A percentile compares a stretch with the other conserved stretches of the same genome.
phyloP scores from a whole-genome alignment of 2,888 invertebrate species.

The Pecten maximus region DNA sequence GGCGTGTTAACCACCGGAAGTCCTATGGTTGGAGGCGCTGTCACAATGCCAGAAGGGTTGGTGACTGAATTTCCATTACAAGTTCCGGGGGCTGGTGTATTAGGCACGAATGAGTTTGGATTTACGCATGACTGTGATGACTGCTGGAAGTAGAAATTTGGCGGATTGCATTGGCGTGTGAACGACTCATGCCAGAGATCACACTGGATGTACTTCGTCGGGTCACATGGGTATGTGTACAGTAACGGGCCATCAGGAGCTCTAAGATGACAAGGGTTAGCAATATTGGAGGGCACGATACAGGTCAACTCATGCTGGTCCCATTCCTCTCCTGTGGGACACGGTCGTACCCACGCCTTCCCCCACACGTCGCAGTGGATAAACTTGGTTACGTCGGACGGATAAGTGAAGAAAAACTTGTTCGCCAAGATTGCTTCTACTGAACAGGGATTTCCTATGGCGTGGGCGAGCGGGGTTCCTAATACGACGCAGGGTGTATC shows the following conservation, averaged over 20 bases:
- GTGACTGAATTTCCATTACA: constrained; percentile 30
- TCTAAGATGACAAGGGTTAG: constrained; percentile 59
- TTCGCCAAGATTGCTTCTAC: constrained; percentile 58
- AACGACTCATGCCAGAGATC: constrained; percentile 60
- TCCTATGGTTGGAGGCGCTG: background rate
- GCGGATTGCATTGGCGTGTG: constrained; percentile 38
- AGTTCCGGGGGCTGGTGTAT: constrained; percentile 20
- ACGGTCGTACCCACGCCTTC: constrained; percentile 62
- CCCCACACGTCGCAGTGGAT: constrained; percentile 73
- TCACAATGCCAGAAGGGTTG: background rate
- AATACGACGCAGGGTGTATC: constrained; percentile 40
- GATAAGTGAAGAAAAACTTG: constrained; percentile 63
- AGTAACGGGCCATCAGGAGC: constrained; percentile 51
- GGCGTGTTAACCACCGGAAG: background rate
- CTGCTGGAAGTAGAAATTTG: background rate
- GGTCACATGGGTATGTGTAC: constrained; percentile 61
- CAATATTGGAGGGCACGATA: constrained; percentile 42
- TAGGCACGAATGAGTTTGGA: background rate
- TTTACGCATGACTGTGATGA: background rate
- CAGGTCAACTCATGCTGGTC: constrained; percentile 65
- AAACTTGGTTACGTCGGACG: constrained; percentile 58
- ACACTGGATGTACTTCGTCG: constrained; percentile 65
- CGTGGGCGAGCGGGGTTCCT: background rate
- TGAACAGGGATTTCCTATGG: constrained; percentile 60
- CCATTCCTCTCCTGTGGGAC: constrained; percentile 66